Percentiles rank a stretch among this genome's conserved stretches.
These are phyloP conservation scores for Carapus acus DNA, from an alignment of 2,797 vertebrate species.

Conservation along the genomic window DNA sequence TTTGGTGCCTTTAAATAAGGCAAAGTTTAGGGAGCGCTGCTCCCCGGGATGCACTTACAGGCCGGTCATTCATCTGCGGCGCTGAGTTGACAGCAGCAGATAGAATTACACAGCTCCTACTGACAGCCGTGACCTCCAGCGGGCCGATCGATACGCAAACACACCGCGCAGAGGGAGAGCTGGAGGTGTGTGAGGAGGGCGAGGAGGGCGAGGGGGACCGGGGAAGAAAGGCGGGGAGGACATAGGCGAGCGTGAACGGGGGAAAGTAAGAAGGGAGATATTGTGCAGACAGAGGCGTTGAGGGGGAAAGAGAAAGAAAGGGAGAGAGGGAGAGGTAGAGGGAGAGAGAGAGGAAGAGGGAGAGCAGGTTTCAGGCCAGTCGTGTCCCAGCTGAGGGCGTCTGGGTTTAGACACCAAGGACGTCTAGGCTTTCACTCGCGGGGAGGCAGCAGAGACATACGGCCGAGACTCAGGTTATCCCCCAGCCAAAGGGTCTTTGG, in stretches of 20 bases:
- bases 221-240: constrained; percentile 12
- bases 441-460: constrained; percentile 36
- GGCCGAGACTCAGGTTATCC: constrained; percentile 65
- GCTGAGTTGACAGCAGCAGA: constrained; percentile 59
- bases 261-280: constrained; percentile 4
- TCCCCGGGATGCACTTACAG: constrained; percentile 61
- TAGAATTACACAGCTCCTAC: constrained; percentile 63
- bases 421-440: constrained; percentile 59
- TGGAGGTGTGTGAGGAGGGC: neutral
- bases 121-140: constrained; percentile 60
- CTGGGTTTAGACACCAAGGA: constrained; percentile 52
- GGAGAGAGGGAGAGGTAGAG: neutral
- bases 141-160: constrained; percentile 54
- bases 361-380: constrained; percentile 30
- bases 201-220: neutral
- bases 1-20: constrained; percentile 42
- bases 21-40: constrained; percentile 44
- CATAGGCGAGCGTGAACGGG: constrained; percentile 11
- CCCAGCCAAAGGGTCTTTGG: constrained; percentile 64
- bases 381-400: constrained; percentile 50
- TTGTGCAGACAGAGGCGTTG: neutral
- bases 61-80: constrained; percentile 50
- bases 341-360: constrained; percentile 9
- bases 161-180: constrained; percentile 15
- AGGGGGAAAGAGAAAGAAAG: constrained; percentile 11